Conservation (phyloP, 2,797 vertebrate species). For the Calcarius lapponicus region DNA sequence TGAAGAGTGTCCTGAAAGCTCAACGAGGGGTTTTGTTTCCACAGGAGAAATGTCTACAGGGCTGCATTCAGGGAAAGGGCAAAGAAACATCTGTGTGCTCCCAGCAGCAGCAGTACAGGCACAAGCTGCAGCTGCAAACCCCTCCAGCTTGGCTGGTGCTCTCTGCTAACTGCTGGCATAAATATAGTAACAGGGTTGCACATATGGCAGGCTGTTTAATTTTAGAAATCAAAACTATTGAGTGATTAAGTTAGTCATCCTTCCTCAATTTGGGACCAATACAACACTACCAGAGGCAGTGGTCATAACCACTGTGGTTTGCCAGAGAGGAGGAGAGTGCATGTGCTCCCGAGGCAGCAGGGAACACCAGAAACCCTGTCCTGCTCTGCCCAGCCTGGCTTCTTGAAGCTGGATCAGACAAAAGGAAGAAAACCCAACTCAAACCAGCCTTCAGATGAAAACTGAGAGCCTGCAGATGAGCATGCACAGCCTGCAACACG, state of each 20-base stretch:
- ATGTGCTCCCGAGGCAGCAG: accelerated
- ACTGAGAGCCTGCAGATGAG: not conserved
- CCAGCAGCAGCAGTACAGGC: not conserved
- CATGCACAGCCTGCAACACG: accelerated
- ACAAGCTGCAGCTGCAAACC: constrained; percentile 12
- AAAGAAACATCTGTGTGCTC: constrained; percentile 14
- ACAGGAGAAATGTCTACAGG: not conserved
- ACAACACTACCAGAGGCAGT: constrained; percentile 56
- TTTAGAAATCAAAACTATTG: constrained; percentile 70
- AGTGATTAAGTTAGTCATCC: constrained; percentile 62
- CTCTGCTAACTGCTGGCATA: constrained; percentile 47
- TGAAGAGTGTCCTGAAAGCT: not conserved
- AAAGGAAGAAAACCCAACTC: not conserved
- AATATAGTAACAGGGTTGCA: constrained; percentile 50
- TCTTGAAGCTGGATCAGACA: not conserved
- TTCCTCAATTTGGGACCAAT: constrained; percentile 66
- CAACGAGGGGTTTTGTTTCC: not conserved
- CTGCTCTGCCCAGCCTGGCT: not conserved
- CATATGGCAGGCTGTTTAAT: constrained; percentile 70
- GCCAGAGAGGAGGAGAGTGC: not conserved
- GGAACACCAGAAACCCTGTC: not conserved
- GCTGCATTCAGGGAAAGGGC: not conserved
- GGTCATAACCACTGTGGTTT: constrained; percentile 59
- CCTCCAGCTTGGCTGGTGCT: not conserved
- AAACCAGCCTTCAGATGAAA: not conserved